Evolutionary conservation across 2,888 invertebrate species (phyloP), one percentile per base, ranked within the genome.

Genomic region (Drosophila yooni): DNA sequence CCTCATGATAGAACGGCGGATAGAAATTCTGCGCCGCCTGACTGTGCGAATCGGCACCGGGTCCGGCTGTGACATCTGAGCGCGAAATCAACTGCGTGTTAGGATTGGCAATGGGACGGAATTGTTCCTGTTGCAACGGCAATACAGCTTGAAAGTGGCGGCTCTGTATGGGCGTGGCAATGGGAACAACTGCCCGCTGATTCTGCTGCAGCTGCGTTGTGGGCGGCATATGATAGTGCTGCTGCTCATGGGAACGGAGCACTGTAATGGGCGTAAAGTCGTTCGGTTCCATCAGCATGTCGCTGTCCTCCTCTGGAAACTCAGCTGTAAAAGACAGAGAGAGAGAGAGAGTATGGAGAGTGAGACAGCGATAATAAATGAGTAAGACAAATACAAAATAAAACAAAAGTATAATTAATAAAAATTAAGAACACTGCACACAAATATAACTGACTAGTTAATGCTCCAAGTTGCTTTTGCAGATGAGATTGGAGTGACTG

Each of bases 21-120:
- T 96, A 97, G 93, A 96, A 97, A 56, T 95, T 96, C 90, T 96
- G 96, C 25, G 93, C 93, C 2, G 93, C 93, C 66, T 96, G 96
- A 3, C 91, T 88, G 58, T 92, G 91, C 5, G 91, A 90, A 63
- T 92, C 92, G 5, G 56, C 11, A 59, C 73, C 33, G 48, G 69
- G 11, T 29, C 56, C 60, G 62, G 52, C 33, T 21, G 68, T 53
- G 6, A 76, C 69, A 58, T 91, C 91, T 6, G 90, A 60, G 8
- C 91, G 82, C 25, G 89, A 75, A 6, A 83, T 74, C 0, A 81
- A 59, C 31, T 76, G 84, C 15, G 79, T 64, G 38, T 73, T 79
- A 25, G 76, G 86, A 79, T 82, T 85, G 65, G 60, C 80, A 64
- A 89, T 77, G 34, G 84, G 91, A 1, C 82, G 91, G 46, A 91